These are phyloP conservation scores for Drosophila dives DNA, from an alignment of 2,888 invertebrate genomes.

Conservation along the genomic window DNA sequence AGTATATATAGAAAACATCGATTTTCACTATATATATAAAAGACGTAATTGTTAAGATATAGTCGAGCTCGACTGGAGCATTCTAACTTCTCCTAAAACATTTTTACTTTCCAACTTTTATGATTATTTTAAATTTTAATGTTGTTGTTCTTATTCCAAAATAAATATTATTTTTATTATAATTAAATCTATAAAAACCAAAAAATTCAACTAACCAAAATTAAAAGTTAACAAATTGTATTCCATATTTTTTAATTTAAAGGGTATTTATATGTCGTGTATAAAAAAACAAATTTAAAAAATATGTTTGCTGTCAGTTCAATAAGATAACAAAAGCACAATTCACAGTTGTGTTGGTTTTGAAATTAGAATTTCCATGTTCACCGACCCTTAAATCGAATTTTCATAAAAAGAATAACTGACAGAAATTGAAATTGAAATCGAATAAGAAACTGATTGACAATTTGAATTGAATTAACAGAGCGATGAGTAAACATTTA, in stretches of 20 bases:
- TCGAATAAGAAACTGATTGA: conserved; percentile 7
- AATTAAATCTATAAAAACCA: neutral
- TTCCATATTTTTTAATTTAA: neutral
- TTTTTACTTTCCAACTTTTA: neutral
- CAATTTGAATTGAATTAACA: conserved; percentile 25
- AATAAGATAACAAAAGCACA: neutral
- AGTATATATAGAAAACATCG: neutral
- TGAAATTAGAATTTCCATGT: neutral
- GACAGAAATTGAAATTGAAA: neutral
- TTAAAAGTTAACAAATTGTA: neutral
- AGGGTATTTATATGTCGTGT: neutral
- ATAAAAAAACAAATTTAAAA: neutral
- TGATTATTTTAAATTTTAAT: neutral
- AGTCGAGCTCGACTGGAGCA: neutral
- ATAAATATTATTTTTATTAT: neutral
- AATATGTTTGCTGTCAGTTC: neutral
- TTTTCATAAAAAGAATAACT: neutral
- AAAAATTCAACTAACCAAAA: neutral
- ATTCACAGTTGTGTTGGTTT: neutral
- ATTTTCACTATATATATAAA: neutral
- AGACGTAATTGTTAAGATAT: neutral
- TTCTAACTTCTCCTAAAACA: neutral
- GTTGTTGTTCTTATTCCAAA: neutral
- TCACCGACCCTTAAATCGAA: neutral
- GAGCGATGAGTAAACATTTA: conserved; percentile 6